Conservation (phyloP, 1,140 invertebrate genomes). For the Magallana gigas region DNA sequence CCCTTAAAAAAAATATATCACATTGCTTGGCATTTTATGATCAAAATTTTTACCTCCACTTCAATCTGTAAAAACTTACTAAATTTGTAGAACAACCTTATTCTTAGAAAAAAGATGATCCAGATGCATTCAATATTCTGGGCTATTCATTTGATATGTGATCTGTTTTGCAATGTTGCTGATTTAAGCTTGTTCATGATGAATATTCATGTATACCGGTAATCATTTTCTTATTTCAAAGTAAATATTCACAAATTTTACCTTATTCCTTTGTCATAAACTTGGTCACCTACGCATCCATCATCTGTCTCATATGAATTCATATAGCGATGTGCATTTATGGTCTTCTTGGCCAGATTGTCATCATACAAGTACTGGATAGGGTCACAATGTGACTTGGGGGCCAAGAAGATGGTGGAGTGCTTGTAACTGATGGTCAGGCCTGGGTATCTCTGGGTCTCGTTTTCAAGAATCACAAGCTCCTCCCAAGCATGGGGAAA, state of each 20-base stretch:
- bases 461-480: constrained; percentile 77
- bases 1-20: constrained; percentile 65
- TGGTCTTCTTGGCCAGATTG: constrained; percentile 78
- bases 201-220: background rate
- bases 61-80: too few relatives aligned
- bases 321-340: constrained; percentile 79
- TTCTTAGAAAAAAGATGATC: too few relatives aligned
- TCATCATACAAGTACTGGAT: constrained; percentile 80
- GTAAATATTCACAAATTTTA: constrained; percentile 43
- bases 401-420: constrained; percentile 80
- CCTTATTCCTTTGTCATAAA: constrained; percentile 78
- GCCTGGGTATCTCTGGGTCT: constrained; percentile 72
- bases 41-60: too few relatives aligned
- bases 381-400: constrained; percentile 79
- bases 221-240: background rate
- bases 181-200: too few relatives aligned
- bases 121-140: too few relatives aligned
- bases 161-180: too few relatives aligned
- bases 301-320: constrained; percentile 75
- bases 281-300: constrained; percentile 74
- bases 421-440: constrained; percentile 73
- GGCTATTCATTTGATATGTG: too few relatives aligned
- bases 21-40: too few relatives aligned
- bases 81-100: too few relatives aligned
- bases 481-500: constrained; percentile 74